Base-by-base conservation (phyloP, 1,140 invertebrate genomes). In the Drosophila trapezifrons region DNA sequence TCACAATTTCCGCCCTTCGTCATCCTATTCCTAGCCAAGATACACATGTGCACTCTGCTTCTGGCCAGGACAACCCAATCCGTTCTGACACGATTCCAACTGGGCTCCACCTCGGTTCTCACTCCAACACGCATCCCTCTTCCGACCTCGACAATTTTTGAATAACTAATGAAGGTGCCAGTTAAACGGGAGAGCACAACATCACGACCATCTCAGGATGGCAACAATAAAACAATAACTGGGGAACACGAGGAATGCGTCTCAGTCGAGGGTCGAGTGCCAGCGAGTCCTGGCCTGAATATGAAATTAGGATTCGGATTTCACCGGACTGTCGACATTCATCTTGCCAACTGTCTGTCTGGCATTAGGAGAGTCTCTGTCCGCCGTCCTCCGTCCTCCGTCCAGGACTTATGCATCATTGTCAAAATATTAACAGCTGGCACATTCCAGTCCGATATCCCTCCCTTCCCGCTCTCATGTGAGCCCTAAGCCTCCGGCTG, bases 371-470 rank as follows among this genome's bases (percentile, higher is more conserved):
- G 71, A 47, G 54, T 40, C 58, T 43, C 40, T 46, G 78, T 57
- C 78, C 51, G 40, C 64, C 70, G 67, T 45, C 55, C 43, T 37
- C 35, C 42, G 76, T 56, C 78, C 52, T 43, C 42, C 73, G 70
- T 82, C 78, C 66, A 60, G 71, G 71, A 87, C 83, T 83, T 83
- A 76, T 87, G 84, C 84, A 78, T 87, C 83, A 87, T 87, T 87
- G 83, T 89, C 83, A 89, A 87, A 87, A 87, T 87, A 87, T 87
- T 87, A 87, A 87, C 83, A 87, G 83, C 83, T 87, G 83, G 79
- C 80, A 83, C 84, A 86, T 63, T 78, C 79, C 75, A 63, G 66
- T 62, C 45, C 29, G 27, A 27, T 18, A 22, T 20, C 20, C 27
- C n/a, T 18, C 32, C 20, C 25, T 47, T 43, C 25, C 40, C 42